These are phyloP conservation scores for Aphelenchoides avenae DNA, from an alignment of 1,140 invertebrate species.

Conservation along the genomic window DNA sequence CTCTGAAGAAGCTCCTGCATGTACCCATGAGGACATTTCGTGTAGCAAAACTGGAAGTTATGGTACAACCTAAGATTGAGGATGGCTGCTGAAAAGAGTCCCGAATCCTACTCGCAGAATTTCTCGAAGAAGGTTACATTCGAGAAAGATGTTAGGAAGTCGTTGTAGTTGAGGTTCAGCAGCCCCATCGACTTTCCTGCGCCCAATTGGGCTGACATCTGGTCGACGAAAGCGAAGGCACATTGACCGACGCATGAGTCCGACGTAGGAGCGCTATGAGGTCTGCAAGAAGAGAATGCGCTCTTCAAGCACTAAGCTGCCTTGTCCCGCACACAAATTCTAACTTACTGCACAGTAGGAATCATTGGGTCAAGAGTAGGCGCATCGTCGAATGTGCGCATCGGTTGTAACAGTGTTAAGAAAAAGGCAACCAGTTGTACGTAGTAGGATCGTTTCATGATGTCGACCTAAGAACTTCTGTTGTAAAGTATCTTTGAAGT, in stretches of 20 bases:
- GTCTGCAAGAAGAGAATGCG: conserved; percentile 17
- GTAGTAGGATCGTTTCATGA: too few species aligned
- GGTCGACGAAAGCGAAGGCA: conserved; percentile 54
- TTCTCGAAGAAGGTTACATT: conserved; percentile 56
- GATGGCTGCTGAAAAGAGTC: too few species aligned
- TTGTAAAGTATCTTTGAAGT: too few species aligned
- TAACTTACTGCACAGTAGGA: conserved; percentile 35
- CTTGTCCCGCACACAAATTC: conserved; percentile 7
- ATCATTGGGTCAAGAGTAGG: conserved; percentile 39
- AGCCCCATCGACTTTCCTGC: conserved; percentile 40
- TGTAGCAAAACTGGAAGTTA: conserved; percentile 51
- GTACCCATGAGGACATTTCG: conserved; percentile 54
- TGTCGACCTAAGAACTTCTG: too few species aligned
- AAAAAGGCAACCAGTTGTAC: too few species aligned
- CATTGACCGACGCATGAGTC: conserved; percentile 58
- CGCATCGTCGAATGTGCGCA: conserved; percentile 35
- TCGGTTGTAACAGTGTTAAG: conserved; percentile 1
- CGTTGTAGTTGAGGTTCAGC: conserved; percentile 59
- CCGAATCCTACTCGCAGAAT: conserved; percentile 48
- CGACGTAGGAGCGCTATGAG: conserved; percentile 35
- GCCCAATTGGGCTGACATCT: conserved; percentile 44
- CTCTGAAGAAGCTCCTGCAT: conserved; percentile 51
- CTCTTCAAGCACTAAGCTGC: neutral
- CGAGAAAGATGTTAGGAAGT: conserved; percentile 54
- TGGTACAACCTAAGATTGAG: conserved; percentile 54